Evolutionary conservation across 2,113 vertebrate species (phyloP).

Genomic region (Ranitomeya variabilis): DNA sequence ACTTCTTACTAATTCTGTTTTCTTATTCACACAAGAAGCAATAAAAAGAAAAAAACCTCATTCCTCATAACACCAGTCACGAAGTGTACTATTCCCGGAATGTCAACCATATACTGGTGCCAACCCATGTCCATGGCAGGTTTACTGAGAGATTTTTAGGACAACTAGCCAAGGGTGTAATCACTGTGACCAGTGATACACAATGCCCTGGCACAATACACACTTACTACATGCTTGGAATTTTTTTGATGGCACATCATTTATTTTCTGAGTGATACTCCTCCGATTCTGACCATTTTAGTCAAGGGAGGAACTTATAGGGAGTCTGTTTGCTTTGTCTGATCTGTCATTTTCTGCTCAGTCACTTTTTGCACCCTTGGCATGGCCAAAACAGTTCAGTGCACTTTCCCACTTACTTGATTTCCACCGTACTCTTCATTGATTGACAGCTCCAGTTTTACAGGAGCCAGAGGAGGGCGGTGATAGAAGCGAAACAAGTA

Average conservation of each 20-base stretch:
- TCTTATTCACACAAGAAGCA: not conserved
- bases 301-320: too few relatives aligned
- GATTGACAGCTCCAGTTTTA: too few relatives aligned
- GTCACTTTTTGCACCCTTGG: too few relatives aligned
- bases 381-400: too few relatives aligned
- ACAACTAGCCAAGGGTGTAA: not conserved
- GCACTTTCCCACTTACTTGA: too few relatives aligned
- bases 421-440: too few relatives aligned
- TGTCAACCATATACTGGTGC: not conserved
- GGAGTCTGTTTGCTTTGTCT: too few relatives aligned
- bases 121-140: not conserved
- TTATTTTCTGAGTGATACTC: not conserved
- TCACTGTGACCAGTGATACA: not conserved
- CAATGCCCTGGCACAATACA: not conserved
- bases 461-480: too few relatives aligned
- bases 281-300: too few relatives aligned
- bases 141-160: not conserved
- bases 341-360: too few relatives aligned
- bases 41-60: not conserved
- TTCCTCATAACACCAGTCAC: conserved; percentile 12
- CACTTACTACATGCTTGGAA: not conserved
- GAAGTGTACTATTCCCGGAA: not conserved
- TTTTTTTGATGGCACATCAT: not conserved
- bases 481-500: too few relatives aligned
- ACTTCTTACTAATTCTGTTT: not conserved